Evolutionary conservation across 2,113 vertebrate species (phyloP).

Genomic region (Misgurnus anguillicaudatus): DNA sequence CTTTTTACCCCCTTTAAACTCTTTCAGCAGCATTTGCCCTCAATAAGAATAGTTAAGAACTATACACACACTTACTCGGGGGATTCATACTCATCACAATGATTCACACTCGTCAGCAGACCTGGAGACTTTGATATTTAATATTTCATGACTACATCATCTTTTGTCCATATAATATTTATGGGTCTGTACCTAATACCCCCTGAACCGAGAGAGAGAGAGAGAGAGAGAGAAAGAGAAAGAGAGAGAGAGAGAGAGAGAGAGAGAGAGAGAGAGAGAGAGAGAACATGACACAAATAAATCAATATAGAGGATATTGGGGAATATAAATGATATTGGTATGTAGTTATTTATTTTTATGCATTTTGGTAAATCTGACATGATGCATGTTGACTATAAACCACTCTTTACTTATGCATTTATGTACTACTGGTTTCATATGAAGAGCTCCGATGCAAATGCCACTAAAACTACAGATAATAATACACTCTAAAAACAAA

Average conservation of each 20-base stretch:
- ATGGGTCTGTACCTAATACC: constrained; percentile 46
- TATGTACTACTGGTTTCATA: too few relatives aligned
- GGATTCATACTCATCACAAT: constrained; percentile 34
- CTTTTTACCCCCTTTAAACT: too few relatives aligned
- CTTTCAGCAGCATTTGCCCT: too few relatives aligned
- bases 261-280: neutral
- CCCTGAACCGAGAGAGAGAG: constrained; percentile 1
- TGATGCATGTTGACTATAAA: too few relatives aligned
- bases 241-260: neutral
- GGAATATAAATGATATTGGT: too few relatives aligned
- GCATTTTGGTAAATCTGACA: too few relatives aligned
- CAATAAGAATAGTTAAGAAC: neutral
- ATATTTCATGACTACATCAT: constrained; percentile 56
- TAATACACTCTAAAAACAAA: too few relatives aligned
- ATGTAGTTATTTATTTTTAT: too few relatives aligned
- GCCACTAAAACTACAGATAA: neutral
- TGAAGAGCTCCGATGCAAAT: too few relatives aligned
- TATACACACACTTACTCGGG: constrained; percentile 23
- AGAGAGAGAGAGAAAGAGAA: neutral
- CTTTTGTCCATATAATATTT: constrained; percentile 54
- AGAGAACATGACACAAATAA: neutral
- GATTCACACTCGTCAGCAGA: constrained; percentile 46
- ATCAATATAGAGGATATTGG: too few relatives aligned
- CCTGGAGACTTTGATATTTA: constrained; percentile 49
- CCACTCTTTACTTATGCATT: too few relatives aligned